Conservation (phyloP, 2,797 vertebrate genomes). For the Macropodus opercularis region DNA sequence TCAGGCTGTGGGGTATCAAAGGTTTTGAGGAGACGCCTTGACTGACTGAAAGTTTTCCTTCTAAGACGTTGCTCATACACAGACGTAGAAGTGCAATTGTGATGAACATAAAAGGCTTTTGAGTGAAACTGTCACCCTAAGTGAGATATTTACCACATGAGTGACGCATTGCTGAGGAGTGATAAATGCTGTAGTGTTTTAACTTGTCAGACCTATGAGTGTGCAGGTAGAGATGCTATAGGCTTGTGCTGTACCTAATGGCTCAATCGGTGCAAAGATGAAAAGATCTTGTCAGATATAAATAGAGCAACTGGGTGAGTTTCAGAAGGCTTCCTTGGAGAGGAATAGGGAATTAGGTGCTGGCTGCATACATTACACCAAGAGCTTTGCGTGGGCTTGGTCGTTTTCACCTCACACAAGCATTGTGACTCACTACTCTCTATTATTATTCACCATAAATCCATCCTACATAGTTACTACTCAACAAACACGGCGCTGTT, state of each 20-base stretch:
- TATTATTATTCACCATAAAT: slow-evolving; percentile 75
- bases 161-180: no score
- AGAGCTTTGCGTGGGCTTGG: slow-evolving; percentile 73
- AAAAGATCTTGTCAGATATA: slow-evolving; percentile 78
- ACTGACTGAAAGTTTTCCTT: no score
- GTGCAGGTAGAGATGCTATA: slow-evolving; percentile 55
- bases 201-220: slow-evolving; percentile 16
- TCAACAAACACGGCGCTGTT: slow-evolving; percentile 61
- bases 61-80: not conserved
- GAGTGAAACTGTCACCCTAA: not conserved
- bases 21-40: not conserved
- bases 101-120: not conserved
- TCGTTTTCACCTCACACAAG: slow-evolving; percentile 70
- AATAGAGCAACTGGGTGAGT: slow-evolving; percentile 77
- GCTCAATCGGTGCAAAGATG: slow-evolving; percentile 66
- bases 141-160: slow-evolving; percentile 3
- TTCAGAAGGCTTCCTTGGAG: slow-evolving; percentile 78
- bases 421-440: slow-evolving; percentile 68
- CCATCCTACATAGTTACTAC: slow-evolving; percentile 64
- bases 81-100: not conserved
- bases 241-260: slow-evolving; percentile 66
- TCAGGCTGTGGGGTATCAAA: not conserved
- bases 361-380: slow-evolving; percentile 79
- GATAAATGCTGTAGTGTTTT: not conserved
- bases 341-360: slow-evolving; percentile 79